Evolutionary conservation across 2,113 vertebrate genomes (phyloP).

Genomic region (Lycaon pictus): DNA sequence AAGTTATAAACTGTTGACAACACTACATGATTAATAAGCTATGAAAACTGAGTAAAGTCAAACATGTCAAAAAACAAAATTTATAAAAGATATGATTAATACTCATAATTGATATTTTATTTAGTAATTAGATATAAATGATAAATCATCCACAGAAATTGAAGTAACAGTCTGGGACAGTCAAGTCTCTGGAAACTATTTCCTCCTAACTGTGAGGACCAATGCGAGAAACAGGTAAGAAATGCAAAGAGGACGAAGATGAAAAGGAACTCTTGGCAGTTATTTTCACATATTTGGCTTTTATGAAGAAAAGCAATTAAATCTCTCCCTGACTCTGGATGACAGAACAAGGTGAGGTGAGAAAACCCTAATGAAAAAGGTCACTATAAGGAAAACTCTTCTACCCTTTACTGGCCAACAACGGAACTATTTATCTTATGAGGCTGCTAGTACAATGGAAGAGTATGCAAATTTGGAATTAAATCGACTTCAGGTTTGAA

Average conservation of each 20-base stretch:
- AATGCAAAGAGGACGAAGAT: background rate
- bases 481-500: background rate
- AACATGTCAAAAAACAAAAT: constrained; percentile 33
- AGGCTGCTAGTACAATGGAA: background rate
- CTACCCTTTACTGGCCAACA: constrained; percentile 21
- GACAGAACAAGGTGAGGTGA: background rate
- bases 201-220: constrained; percentile 3
- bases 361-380: background rate
- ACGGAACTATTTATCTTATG: background rate
- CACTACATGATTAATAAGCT: background rate
- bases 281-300: constrained; percentile 8
- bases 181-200: background rate
- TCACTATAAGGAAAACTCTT: background rate
- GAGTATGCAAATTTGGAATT: background rate
- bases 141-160: constrained; percentile 17
- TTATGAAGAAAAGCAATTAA: constrained; percentile 46
- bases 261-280: background rate
- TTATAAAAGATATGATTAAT: background rate
- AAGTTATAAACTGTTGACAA: background rate
- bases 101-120: background rate
- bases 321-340: background rate
- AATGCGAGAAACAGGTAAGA: background rate
- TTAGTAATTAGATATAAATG: constrained; percentile 48
- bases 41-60: constrained; percentile 40
- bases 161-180: background rate